Percentiles rank a stretch among this genome's conserved stretches.
Evolutionary conservation across 2,888 invertebrate species (phyloP).

Genomic region (Eristalinus sepulchralis): DNA sequence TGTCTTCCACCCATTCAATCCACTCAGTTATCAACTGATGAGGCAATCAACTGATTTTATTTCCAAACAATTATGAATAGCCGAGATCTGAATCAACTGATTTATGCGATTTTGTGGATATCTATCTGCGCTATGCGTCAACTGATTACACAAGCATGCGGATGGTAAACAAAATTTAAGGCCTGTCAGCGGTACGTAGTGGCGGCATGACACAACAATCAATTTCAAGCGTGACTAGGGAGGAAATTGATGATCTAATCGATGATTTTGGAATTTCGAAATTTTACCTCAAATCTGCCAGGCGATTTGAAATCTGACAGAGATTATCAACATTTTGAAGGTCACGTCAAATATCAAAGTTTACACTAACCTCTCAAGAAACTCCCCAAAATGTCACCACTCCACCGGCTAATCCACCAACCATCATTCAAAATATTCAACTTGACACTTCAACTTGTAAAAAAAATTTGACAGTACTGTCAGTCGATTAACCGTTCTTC

Average conservation of each 20-base stretch:
- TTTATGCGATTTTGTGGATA: conserved; percentile 19
- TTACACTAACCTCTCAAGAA: not conserved
- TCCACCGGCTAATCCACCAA: not conserved
- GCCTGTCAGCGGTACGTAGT: conserved; percentile 11
- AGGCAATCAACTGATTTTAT: conserved; percentile 25
- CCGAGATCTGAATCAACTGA: conserved; percentile 11
- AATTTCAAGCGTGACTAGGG: not conserved
- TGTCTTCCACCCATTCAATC: not conserved
- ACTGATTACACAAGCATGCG: not conserved
- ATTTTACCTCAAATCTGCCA: too few relatives aligned
- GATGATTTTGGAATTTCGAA: not conserved
- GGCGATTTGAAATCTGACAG: not conserved
- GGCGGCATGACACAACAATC: not conserved
- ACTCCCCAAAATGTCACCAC: not conserved
- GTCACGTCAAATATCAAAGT: too few relatives aligned
- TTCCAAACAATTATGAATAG: conserved; percentile 24
- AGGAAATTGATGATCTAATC: not conserved
- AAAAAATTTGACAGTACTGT: not conserved
- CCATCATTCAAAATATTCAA: not conserved
- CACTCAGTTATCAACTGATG: conserved; percentile 10
- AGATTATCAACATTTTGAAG: not conserved
- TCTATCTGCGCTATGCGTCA: conserved; percentile 27
- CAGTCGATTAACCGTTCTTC: not conserved
- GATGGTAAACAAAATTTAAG: not conserved
- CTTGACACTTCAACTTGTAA: not conserved